phyloP scores from a whole-genome alignment of 2,888 invertebrate genomes.

The Spilosoma lubricipeda region DNA sequence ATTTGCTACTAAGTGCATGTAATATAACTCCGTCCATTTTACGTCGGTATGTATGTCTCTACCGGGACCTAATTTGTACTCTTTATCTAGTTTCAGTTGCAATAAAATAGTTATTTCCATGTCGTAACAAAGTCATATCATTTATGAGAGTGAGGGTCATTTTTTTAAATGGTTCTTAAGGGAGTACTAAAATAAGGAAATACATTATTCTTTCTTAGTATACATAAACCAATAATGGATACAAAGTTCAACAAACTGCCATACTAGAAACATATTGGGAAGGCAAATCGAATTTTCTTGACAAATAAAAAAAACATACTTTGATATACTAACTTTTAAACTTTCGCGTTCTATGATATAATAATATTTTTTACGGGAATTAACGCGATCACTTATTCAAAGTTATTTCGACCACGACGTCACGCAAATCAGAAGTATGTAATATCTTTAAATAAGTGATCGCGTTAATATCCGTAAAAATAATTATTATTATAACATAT shows the following conservation, averaged over 20 bases:
- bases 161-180: not conserved
- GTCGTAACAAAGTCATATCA: not conserved
- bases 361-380: no score
- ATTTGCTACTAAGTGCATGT: not conserved
- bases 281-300: not conserved
- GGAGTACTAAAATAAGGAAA: not conserved
- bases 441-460: no score
- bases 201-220: not conserved
- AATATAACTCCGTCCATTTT: not conserved
- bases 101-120: conserved; percentile 10
- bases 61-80: conserved; percentile 14
- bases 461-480: no score
- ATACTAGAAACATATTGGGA: no score
- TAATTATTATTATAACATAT: no score
- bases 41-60: not conserved
- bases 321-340: no score
- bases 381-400: no score
- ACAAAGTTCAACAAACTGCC: no score
- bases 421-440: no score
- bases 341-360: no score
- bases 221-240: not conserved
- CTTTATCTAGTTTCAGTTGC: conserved; percentile 17
- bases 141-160: not conserved
- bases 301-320: not conserved
- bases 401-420: no score